phyloP scores from a whole-genome alignment of 1,140 invertebrate species.

The Drosophila kohkoa region DNA sequence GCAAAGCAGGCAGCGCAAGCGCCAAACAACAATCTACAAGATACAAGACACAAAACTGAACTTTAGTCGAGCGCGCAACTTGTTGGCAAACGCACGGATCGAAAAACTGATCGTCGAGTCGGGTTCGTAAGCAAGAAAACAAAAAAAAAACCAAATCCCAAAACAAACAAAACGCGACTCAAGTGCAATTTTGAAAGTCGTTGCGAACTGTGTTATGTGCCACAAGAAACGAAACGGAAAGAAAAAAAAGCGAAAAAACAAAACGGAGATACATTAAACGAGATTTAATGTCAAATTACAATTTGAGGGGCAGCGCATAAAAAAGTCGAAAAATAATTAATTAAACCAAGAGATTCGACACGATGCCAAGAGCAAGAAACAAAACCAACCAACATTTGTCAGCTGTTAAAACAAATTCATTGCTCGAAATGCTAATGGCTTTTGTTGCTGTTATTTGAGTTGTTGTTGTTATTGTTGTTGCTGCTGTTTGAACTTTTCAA shows the following conservation, averaged over 20 bases:
- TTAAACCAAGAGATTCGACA: constrained; percentile 42
- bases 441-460: constrained; percentile 34
- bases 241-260: not conserved
- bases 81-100: constrained; percentile 26
- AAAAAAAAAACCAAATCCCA: not conserved
- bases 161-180: constrained; percentile 7
- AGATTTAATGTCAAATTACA: constrained; percentile 52
- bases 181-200: constrained; percentile 47
- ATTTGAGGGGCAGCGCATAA: constrained; percentile 34
- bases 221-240: not conserved
- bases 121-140: constrained; percentile 11
- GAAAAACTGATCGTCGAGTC: not conserved
- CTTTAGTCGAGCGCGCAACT: constrained; percentile 61
- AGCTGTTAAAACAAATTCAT: constrained; percentile 76
- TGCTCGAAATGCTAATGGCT: constrained; percentile 70
- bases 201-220: constrained; percentile 17
- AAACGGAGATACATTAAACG: constrained; percentile 24
- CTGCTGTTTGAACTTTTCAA: constrained; percentile 73
- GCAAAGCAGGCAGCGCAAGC: constrained; percentile 31
- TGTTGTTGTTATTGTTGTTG: constrained; percentile 44
- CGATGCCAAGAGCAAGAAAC: constrained; percentile 12
- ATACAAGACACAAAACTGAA: constrained; percentile 14
- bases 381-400: constrained; percentile 58
- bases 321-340: constrained; percentile 51
- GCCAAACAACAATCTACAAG: constrained; percentile 12